Base-by-base conservation (phyloP, 2,113 vertebrate species). In the Etheostoma spectabile region DNA sequence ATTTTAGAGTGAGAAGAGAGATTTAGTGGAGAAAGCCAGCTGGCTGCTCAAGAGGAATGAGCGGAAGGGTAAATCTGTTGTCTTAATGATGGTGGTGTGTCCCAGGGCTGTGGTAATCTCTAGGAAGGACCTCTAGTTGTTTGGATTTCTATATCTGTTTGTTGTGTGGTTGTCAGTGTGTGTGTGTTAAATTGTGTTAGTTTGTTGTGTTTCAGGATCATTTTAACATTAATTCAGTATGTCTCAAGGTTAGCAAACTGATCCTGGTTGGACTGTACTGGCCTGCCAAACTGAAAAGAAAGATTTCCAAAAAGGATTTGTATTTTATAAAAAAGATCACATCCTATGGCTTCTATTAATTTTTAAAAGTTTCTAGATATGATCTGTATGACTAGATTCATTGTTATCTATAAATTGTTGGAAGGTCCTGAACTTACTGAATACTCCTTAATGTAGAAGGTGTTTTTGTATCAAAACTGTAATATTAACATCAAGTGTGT, bases 51-150 rank as follows among this genome's bases (percentile, higher is more conserved):
- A 64, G 33, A 70, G 38, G 64, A 76, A 62, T 80, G 71, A 77
- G 64, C 55, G 27, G 65, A 83, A 65, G 59, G 69, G 53, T 56
- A 10, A 70, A 73, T 77, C 63, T 70, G 51, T 71, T 52, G 55
- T 61, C 66, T 64, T 89, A 85, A 83, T 86, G 63, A 79, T 63
- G 67, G 65, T 79, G 80, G 69, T 88, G 77, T 87, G 72, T 75
- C 73, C 66, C 46, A 74, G 72, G n/a, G 51, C 22, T 76, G 49
- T 74, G 55, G 52, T 16, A 38, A 79, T 49, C 33, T 35, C 74
- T 22, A 0, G 52, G 38, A n/a, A 13, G 19, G 51, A 69, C n/a
- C 16, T 80, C 15, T 13, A 42, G 42, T 79, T 63, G 61, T 66
- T 70, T 57, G 19, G 15, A 57, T 83, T 45, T 55, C n/a, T 33